Evolutionary conservation across 2,113 vertebrate genomes (phyloP).

Genomic region (Illadopsis cleaveri): DNA sequence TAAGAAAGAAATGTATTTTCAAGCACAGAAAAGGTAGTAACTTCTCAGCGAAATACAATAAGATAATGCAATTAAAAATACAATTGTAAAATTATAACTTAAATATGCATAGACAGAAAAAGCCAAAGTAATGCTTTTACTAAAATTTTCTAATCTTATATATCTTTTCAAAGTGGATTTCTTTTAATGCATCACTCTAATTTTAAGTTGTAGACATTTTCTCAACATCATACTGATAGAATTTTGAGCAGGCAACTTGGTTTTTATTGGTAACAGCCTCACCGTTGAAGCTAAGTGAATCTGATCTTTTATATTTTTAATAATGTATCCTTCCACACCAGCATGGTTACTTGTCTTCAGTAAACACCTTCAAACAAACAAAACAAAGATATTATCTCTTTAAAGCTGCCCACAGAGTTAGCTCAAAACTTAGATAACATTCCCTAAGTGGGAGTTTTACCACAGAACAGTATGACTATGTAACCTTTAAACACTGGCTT

Average conservation of each 20-base stretch:
- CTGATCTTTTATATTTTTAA: slow-evolving; percentile 93
- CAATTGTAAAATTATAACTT: neutral
- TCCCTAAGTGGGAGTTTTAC: neutral
- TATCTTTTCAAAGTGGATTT: neutral
- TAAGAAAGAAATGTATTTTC: neutral
- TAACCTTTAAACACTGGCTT: neutral
- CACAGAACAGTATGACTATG: neutral
- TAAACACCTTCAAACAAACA: slow-evolving; percentile 81
- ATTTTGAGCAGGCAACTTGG: neutral
- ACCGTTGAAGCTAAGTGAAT: slow-evolving; percentile 85
- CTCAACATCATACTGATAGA: neutral
- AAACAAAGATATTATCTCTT: neutral
- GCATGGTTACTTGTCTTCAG: slow-evolving; percentile 90
- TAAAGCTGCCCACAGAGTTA: neutral
- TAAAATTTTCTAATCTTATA: neutral
- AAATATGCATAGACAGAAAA: neutral
- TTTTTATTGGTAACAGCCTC: slow-evolving; percentile 31
- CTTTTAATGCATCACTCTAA: neutral
- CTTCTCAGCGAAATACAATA: neutral
- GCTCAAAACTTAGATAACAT: neutral
- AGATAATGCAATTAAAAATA: neutral
- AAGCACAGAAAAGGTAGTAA: neutral
- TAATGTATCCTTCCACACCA: slow-evolving; percentile 87
- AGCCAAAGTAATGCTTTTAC: neutral
- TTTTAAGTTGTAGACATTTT: neutral